Percentiles rank a stretch among this genome's conserved stretches.
phyloP scores from a whole-genome alignment of 2,113 vertebrate genomes.

The Gallinago media region DNA sequence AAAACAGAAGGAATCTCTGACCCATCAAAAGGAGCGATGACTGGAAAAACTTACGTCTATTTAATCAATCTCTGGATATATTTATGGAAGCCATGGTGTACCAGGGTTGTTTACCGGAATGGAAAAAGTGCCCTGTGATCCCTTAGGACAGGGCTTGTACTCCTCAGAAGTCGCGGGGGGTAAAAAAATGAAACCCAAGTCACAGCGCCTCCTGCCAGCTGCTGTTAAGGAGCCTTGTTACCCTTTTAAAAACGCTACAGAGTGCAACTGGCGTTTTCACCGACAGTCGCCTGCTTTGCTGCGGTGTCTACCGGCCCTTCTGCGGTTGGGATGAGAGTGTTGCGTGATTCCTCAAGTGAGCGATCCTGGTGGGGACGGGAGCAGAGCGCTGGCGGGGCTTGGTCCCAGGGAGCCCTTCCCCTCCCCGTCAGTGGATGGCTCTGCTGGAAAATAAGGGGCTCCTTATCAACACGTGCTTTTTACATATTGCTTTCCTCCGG shows the following conservation, averaged over 20 bases:
- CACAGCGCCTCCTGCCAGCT: not conserved
- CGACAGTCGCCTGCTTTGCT: not conserved
- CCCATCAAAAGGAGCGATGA: not conserved
- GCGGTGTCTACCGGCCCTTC: not conserved
- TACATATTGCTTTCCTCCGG: not conserved
- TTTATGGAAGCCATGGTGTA: not conserved
- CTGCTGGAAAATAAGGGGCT: not conserved
- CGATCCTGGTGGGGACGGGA: not conserved
- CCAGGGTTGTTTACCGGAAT: not conserved
- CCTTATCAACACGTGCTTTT: not conserved
- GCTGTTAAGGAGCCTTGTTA: not conserved
- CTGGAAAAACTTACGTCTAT: not conserved
- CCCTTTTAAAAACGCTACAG: not conserved
- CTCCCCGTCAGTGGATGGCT: not conserved
- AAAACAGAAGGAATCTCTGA: not conserved
- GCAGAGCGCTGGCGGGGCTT: not conserved
- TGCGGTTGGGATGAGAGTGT: not conserved
- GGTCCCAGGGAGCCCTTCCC: not conserved
- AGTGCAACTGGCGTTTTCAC: fast-evolving
- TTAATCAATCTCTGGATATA: not conserved
- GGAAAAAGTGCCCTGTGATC: not conserved
- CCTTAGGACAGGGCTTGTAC: not conserved
- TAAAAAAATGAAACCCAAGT: not conserved
- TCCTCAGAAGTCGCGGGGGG: not conserved
- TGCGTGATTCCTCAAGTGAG: fast-evolving